Evolutionary conservation across 2,113 vertebrate species (phyloP), one percentile per base, ranked within the genome.

Genomic region (Perca fluviatilis): DNA sequence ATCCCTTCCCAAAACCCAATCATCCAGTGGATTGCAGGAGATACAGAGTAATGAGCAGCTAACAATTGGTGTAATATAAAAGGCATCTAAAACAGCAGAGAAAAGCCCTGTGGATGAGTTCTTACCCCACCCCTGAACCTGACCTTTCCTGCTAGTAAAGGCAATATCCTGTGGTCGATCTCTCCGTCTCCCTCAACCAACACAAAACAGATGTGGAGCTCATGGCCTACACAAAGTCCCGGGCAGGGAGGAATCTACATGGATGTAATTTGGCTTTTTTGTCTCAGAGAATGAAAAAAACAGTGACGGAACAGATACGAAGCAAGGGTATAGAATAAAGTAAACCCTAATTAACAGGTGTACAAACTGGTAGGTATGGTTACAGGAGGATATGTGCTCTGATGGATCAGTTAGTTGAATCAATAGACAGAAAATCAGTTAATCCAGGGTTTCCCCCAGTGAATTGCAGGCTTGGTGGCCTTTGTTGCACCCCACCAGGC

Each of bases 91-190:
- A 86, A 84, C 81, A 83, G 86, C 84, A 84, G 77, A 82, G 77
- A 82, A 86, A 84, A 84, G 84, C 85, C 89, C 72, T 36, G 71
- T 85, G 91, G 89, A 89, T 89, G 85, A 77, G 88, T 81, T 83
- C 76, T 69, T 86, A 83, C 83, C 90, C 90, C 85, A 85, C 88
- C 83, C 90, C 83, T 86, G 57, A 86, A 89, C 86, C 85, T 82
- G 91, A 91, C 89, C 89, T 88, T 85, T 91, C 87, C 84, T 90
- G 86, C 89, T 84, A 80, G 87, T 94, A 93, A 92, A 94, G 88
- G 94, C 90, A 95, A 95, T 95, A 95, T 95, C 95, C 95, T 95
- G 95, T 94, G 91, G 86, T 92, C 94, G 94, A 95, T 94, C 95
- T 95, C 91, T 93, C 87, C 81, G 81, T 93, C 90, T 94, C 86